Evolutionary conservation across 2,113 vertebrate species (phyloP).

Genomic region (Archocentrus centrarchus): DNA sequence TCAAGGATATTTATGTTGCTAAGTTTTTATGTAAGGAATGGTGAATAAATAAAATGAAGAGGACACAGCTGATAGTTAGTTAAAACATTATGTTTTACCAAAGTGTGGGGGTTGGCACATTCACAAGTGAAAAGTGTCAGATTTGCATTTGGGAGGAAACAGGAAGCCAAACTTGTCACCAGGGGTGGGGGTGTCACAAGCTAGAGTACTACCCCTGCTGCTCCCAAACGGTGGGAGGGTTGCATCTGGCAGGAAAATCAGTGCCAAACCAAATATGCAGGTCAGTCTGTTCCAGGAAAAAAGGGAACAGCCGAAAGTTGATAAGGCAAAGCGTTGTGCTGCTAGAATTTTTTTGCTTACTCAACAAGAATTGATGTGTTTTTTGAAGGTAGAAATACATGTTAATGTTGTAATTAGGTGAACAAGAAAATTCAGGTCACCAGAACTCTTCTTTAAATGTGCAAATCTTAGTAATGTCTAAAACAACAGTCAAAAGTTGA

Average conservation of each 20-base stretch:
- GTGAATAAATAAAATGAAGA: neutral
- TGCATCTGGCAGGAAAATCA: no score
- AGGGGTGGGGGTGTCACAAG: no score
- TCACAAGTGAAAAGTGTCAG: neutral
- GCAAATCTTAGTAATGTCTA: neutral
- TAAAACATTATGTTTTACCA: no score
- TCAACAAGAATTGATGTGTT: no score
- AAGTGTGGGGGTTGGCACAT: neutral
- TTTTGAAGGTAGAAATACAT: neutral
- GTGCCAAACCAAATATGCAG: no score
- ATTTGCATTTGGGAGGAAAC: neutral
- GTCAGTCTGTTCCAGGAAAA: no score
- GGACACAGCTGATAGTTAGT: neutral
- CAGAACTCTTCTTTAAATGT: rapidly evolving
- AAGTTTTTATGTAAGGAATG: neutral
- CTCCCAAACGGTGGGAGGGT: no score
- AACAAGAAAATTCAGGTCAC: neutral
- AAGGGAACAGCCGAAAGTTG: no score
- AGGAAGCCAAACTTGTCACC: rapidly evolving
- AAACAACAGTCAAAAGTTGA: neutral
- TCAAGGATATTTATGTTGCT: neutral
- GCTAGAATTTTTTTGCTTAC: no score
- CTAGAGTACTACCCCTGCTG: no score
- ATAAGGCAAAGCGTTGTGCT: no score
- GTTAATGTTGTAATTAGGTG: neutral